Evolutionary conservation across 2,797 vertebrate species (phyloP).

Genomic region (Enteromius trimaculatus): DNA sequence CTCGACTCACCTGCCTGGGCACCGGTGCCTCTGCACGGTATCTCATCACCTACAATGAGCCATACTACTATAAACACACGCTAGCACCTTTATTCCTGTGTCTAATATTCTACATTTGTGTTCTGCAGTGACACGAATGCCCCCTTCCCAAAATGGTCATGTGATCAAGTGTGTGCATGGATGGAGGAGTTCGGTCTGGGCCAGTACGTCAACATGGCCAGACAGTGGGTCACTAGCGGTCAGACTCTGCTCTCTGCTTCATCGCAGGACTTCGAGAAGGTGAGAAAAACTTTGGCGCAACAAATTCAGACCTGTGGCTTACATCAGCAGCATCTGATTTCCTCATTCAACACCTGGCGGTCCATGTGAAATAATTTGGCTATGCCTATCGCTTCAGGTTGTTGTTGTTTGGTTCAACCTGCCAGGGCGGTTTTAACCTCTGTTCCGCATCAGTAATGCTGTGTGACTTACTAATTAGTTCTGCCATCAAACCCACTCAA

Average conservation of each 20-base stretch:
- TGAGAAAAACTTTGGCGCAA: conserved; percentile 58
- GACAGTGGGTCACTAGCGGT: conserved; percentile 89
- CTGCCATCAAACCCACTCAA: conserved; percentile 29
- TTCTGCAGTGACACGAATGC: conserved; percentile 82
- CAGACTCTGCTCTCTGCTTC: conserved; percentile 88
- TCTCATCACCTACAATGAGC: not conserved
- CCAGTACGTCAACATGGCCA: conserved; percentile 86
- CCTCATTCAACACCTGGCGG: conserved; percentile 23
- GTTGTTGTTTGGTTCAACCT: conserved; percentile 57
- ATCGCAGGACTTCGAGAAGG: conserved; percentile 94
- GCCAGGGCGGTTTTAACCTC: conserved; percentile 54
- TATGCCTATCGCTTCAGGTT: conserved; percentile 30
- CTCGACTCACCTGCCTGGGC: conserved; percentile 82
- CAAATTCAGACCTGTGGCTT: not conserved
- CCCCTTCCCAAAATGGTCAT: conserved; percentile 91
- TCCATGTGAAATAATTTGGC: conserved; percentile 16
- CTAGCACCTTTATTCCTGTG: not conserved
- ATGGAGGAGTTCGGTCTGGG: conserved; percentile 91
- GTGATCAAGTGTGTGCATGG: conserved; percentile 92
- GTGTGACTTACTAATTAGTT: conserved; percentile 50
- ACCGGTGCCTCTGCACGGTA: conserved; percentile 63
- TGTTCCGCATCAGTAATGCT: conserved; percentile 22
- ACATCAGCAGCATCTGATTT: not conserved
- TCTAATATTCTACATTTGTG: not conserved
- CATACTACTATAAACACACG: not conserved